These are phyloP conservation scores for Pedicia rivosa DNA, from an alignment of 2,888 invertebrate species.

Conservation along the genomic window DNA sequence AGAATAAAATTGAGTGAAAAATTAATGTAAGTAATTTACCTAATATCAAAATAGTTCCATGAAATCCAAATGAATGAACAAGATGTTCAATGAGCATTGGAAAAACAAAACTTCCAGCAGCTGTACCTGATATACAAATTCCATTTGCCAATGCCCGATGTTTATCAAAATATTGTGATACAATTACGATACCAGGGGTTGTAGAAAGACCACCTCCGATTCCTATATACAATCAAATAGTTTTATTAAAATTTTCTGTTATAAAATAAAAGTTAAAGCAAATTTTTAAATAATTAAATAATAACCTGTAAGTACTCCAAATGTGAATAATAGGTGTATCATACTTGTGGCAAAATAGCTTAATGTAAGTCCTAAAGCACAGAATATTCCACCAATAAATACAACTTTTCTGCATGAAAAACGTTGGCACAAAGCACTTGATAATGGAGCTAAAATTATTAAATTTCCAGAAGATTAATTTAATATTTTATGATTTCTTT, in stretches of 20 bases:
- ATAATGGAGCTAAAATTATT: constrained; percentile 43
- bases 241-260: neutral
- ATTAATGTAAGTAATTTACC: constrained; percentile 23
- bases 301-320: constrained; percentile 54
- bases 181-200: constrained; percentile 65
- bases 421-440: constrained; percentile 54
- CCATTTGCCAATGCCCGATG: constrained; percentile 66
- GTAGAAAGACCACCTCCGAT: constrained; percentile 65
- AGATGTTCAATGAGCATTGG: constrained; percentile 56
- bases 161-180: constrained; percentile 64
- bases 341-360: constrained; percentile 55
- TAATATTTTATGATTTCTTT: too few relatives aligned
- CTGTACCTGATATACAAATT: constrained; percentile 65
- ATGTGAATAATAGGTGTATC: constrained; percentile 50
- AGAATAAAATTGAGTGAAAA: too few relatives aligned
- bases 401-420: constrained; percentile 53
- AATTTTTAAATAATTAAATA: neutral
- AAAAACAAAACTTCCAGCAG: constrained; percentile 62
- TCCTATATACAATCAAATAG: constrained; percentile 29
- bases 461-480: too few relatives aligned
- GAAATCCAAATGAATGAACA: constrained; percentile 52
- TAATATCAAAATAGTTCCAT: constrained; percentile 51
- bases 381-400: constrained; percentile 55
- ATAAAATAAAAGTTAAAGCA: neutral
- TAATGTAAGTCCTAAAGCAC: constrained; percentile 48